Evolutionary conservation across 2,888 invertebrate genomes (phyloP), one percentile per base, ranked within the genome.

Genomic region (Coronaproctus castanopsis): DNA sequence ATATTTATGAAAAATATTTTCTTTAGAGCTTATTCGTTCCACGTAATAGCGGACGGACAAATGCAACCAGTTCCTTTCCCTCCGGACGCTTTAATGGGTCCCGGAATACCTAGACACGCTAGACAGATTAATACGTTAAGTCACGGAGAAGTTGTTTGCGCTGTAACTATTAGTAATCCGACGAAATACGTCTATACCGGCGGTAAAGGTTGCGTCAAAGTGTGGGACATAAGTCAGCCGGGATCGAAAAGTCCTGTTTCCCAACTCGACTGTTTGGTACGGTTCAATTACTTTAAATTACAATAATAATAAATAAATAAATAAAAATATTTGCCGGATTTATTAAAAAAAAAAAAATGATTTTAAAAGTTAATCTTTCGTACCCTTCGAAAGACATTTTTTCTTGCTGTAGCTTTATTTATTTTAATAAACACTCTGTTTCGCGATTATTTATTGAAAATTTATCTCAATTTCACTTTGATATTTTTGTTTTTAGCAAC

Each of bases 111-210:
- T 52, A 78, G 90, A 61, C 90, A 91, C 73, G 91, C 92, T 60
- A 80, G 90, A 52, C 90, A 91, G 74, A 86, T 91, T 68, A 89
- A 89, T 73, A 92, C 91, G 18, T 77, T 96, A 63, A 85, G 84
- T 64, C 95, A 96, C 73, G 95, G 95, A 24, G 95, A 96, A 72
- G 95, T 95, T 60, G 95, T 95, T 23, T 95, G 95, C 74, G 95
- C 95, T 49, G 96, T 96, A 56, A 93, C 95, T 62, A 92, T 96
- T 68, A 89, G 90, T 63, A 88, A 88, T 73, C 88, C 90, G 62
- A 88, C 89, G 57, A 87, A 87, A 71, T 87, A 88, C 74, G 89
- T 91, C 57, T 95, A 93, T 76, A 95, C 95, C 2, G 95, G 92
- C 54, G 93, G 92, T 67, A 93, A 92, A 75, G 93, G 95, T 63